Base-by-base conservation (phyloP, 2,888 invertebrate genomes). In the Cylloceria caligata region DNA sequence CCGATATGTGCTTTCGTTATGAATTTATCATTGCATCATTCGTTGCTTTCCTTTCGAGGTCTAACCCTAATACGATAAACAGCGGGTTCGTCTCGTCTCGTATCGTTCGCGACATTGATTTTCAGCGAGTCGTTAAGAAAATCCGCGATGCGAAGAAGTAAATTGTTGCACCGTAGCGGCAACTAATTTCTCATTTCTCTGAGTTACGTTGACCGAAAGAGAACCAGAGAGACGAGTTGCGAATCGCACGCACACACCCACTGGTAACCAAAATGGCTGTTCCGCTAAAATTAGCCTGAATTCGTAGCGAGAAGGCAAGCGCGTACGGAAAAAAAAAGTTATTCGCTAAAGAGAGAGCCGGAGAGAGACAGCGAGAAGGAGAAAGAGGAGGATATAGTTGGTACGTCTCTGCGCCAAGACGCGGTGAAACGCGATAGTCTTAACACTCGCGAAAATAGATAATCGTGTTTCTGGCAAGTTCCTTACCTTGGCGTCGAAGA, bases 401-500 rank as follows among this genome's bases (percentile, higher is more conserved):
- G 27, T 5, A n/a, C 13, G n/a, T 27, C 16, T 57, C 27, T 16
- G 55, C 55, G 30, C 16, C 11, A n/a, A 24, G 55, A 16, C 52
- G 27, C 27, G 27, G n/a, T 5, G 16, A 39, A 11, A 27, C 11
- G 45, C 42, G 39, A 24, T 27, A 13, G 27, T 39, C 64, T 27
- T 16, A 5, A 1, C n/a, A 7, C 16, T 36, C 27, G 24, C 34
- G 9, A 24, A 36, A 13, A 57, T 30, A 16, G n/a, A 57, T 13
- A 30, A 47, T 60, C 6, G 49, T 27, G 45, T 55, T 62, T 47
- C 19, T 27, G 39, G 57, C 55, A 36, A 36, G n/a, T 60, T 42
- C n/a, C 96, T 96, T 93, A 97, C 97, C 97, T 96, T 95, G 96
- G 95, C 95, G 96, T 96, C 96, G 96, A 97, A 96, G 97, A 97